A percentile compares a stretch with the other conserved stretches of the same genome.
phyloP scores from a whole-genome alignment of 1,140 invertebrate genomes.

The Ladona fulva region DNA sequence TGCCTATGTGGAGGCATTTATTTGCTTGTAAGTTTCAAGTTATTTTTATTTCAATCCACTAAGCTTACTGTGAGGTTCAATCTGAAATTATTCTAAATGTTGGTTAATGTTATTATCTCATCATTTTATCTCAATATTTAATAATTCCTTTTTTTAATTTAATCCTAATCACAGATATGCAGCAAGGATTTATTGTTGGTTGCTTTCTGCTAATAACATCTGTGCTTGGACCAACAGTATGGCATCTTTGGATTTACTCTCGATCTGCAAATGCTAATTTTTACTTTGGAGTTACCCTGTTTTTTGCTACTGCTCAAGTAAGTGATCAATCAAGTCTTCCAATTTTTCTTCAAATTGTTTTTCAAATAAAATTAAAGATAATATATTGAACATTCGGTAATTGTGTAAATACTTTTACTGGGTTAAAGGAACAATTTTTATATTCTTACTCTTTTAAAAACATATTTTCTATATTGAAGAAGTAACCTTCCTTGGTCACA shows the following conservation, averaged over 20 bases:
- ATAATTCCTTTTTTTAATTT: constrained; percentile 3
- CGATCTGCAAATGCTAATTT: constrained; percentile 99
- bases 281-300: constrained; percentile 95
- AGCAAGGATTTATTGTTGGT: constrained; percentile 84
- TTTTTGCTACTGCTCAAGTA: constrained; percentile 81
- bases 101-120: too few relatives aligned
- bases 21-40: constrained; percentile 64
- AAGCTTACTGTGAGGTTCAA: too few relatives aligned
- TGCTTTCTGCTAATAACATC: constrained; percentile 83
- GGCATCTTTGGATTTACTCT: constrained; percentile 97
- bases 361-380: background rate
- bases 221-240: constrained; percentile 86
- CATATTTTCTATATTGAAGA: background rate
- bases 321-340: constrained; percentile 14
- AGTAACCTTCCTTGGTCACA: too few relatives aligned
- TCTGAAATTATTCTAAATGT: too few relatives aligned
- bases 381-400: too few relatives aligned
- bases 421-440: background rate
- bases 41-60: background rate
- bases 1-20: constrained; percentile 87
- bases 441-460: background rate
- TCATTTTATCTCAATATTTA: background rate
- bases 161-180: constrained; percentile 57
- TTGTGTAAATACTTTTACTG: background rate
- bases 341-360: background rate